A percentile compares a stretch with the other conserved stretches of the same genome.
Evolutionary conservation across 2,113 vertebrate species (phyloP).

Genomic region (Nothocercus nigrocapillus): DNA sequence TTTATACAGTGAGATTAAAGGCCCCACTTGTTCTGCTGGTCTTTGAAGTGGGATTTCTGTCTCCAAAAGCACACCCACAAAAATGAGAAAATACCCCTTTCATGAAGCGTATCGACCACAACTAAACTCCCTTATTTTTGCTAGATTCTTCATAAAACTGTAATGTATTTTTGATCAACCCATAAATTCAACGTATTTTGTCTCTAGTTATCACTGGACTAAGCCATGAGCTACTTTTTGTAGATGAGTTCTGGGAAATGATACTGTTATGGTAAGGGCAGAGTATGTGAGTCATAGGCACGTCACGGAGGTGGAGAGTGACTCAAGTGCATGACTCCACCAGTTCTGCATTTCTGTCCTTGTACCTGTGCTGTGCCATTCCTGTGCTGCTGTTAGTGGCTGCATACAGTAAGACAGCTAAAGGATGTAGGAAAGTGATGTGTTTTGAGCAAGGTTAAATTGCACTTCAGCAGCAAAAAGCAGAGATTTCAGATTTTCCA

Average conservation of each 20-base stretch:
- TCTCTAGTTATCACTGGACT: background rate
- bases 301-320: background rate
- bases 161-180: background rate
- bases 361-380: background rate
- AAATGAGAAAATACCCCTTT: background rate
- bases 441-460: background rate
- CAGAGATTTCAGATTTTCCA: slow-evolving; percentile 2
- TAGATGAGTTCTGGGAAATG: background rate
- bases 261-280: background rate
- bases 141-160: background rate
- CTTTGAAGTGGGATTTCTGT: background rate
- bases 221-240: background rate
- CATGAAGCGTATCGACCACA: background rate
- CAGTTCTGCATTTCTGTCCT: background rate
- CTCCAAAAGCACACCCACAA: background rate
- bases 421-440: background rate
- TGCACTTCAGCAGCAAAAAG: background rate
- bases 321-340: background rate
- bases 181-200: background rate
- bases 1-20: background rate
- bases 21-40: background rate
- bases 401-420: background rate
- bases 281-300: background rate
- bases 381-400: background rate
- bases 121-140: background rate